These are phyloP conservation scores for Monochamus saltuarius DNA, from an alignment of 1,140 invertebrate genomes.

Conservation along the genomic window DNA sequence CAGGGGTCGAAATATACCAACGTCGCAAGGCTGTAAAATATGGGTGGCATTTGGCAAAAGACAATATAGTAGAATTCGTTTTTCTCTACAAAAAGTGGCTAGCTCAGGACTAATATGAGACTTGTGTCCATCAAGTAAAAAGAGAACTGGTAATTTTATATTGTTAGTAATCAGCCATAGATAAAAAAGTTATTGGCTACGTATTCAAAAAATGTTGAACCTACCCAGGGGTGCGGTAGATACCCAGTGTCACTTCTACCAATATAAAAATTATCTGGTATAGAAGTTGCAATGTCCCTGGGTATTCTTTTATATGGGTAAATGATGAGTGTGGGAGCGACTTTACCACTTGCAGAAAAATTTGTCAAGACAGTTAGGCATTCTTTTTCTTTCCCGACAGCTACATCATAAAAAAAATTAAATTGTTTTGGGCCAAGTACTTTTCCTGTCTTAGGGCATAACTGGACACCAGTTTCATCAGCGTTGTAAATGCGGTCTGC, in stretches of 20 bases:
- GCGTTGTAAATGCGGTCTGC: conserved; percentile 45
- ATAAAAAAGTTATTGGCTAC: conserved; percentile 48
- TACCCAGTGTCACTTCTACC: conserved; percentile 50
- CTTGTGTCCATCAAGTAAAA: conserved; percentile 27
- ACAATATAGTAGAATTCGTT: conserved; percentile 8
- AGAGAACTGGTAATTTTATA: conserved; percentile 15
- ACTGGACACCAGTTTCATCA: conserved; percentile 47
- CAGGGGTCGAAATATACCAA: neutral
- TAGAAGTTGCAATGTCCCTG: conserved; percentile 32
- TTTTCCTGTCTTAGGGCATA: conserved; percentile 37
- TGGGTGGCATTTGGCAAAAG: conserved; percentile 7
- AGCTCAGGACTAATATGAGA: conserved; percentile 14
- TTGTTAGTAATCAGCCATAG: conserved; percentile 35
- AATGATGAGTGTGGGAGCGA: too few relatives aligned
- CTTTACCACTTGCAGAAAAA: conserved; percentile 39
- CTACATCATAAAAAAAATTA: conserved; percentile 37
- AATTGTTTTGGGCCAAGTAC: conserved; percentile 31
- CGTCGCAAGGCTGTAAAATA: conserved; percentile 2
- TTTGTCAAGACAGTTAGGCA: conserved; percentile 20
- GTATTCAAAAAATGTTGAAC: conserved; percentile 52
- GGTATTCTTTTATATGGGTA: too few relatives aligned
- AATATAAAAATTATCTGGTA: conserved; percentile 45
- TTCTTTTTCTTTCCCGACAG: conserved; percentile 35
- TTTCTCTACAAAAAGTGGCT: conserved; percentile 10
- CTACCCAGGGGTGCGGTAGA: too few relatives aligned